Evolutionary conservation across 2,797 vertebrate genomes (phyloP).

Genomic region (Lepilemur ruficaudatus): DNA sequence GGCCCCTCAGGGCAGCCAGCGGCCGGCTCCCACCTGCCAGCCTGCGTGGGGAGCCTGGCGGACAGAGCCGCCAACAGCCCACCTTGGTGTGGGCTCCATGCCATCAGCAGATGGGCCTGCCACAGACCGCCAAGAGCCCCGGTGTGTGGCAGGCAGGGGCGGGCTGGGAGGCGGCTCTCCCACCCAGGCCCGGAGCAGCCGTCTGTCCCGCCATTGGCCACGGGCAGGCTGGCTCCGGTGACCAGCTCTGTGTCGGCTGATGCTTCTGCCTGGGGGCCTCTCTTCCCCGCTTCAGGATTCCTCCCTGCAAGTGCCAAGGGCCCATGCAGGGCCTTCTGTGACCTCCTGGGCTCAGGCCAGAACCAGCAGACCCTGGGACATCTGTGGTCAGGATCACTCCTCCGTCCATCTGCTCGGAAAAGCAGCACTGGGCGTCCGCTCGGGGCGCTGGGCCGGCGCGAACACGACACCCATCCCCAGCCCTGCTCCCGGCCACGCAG

Average conservation of each 20-base stretch:
- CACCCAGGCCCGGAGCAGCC: not conserved
- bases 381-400: not conserved
- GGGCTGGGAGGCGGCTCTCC: not conserved
- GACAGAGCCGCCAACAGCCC: accelerated
- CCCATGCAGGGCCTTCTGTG: accelerated
- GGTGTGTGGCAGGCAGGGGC: accelerated
- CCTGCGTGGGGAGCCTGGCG: not conserved
- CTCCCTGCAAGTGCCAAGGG: not conserved
- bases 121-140: accelerated
- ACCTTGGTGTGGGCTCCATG: accelerated
- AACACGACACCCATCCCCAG: accelerated
- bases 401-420: not conserved
- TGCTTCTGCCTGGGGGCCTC: accelerated
- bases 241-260: accelerated
- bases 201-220: not conserved
- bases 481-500: too few species aligned
- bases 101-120: not conserved
- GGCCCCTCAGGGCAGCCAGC: accelerated
- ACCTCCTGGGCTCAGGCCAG: accelerated
- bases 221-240: accelerated
- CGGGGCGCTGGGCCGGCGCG: accelerated
- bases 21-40: not conserved
- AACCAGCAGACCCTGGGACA: accelerated
- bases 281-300: too few species aligned
- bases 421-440: accelerated